phyloP scores from a whole-genome alignment of 2,888 invertebrate genomes.

The Eumerus sabulonum region DNA sequence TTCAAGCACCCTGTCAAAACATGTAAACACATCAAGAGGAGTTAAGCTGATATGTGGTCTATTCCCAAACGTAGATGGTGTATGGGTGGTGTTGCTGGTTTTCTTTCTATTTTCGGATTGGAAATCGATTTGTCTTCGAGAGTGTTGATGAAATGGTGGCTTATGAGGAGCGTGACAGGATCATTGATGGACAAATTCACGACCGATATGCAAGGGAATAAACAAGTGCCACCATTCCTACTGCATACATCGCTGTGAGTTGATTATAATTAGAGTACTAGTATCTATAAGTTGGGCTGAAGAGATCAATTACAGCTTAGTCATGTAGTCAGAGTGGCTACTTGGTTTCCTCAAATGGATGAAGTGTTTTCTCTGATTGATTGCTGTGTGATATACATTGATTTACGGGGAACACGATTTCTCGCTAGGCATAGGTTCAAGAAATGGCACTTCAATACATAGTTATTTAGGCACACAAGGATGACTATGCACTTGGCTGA shows the following conservation, averaged over 20 bases:
- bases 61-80: too few relatives aligned
- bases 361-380: conserved; percentile 14
- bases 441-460: too few relatives aligned
- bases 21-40: conserved; percentile 74
- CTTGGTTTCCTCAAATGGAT: conserved; percentile 1
- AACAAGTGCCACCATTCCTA: conserved; percentile 48
- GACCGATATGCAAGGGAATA: conserved; percentile 69
- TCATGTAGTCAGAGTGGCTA: conserved; percentile 1
- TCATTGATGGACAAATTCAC: conserved; percentile 74
- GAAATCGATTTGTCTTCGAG: conserved; percentile 65
- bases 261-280: conserved; percentile 59
- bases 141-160: conserved; percentile 65
- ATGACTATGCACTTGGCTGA: too few relatives aligned
- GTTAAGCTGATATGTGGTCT: too few relatives aligned
- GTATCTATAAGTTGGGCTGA: conserved; percentile 7
- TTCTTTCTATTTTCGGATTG: conserved; percentile 56
- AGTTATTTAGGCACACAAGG: too few relatives aligned
- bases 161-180: conserved; percentile 65
- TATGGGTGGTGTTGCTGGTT: not conserved
- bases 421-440: too few relatives aligned
- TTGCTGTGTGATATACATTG: not conserved
- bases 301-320: conserved; percentile 7
- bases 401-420: too few relatives aligned
- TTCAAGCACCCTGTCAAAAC: conserved; percentile 76
- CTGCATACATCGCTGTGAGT: not conserved